These are phyloP conservation scores for Polia nebulosa DNA, from an alignment of 2,888 invertebrate genomes.

Conservation along the genomic window DNA sequence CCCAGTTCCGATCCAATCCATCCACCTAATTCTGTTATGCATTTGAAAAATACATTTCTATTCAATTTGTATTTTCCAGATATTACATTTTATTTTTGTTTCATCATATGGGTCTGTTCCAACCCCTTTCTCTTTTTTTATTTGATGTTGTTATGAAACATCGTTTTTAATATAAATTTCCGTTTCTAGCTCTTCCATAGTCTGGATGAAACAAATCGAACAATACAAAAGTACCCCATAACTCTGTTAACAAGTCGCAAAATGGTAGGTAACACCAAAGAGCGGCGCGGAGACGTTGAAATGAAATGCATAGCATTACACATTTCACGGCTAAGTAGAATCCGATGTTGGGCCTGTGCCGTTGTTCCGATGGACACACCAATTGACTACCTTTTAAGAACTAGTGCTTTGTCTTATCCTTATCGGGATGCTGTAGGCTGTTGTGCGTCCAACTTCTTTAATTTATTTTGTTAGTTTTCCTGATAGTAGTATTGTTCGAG, in stretches of 20 bases:
- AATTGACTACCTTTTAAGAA: slow-evolving; percentile 86
- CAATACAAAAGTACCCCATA: slow-evolving; percentile 27
- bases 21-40: slow-evolving; percentile 72
- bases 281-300: slow-evolving; percentile 70
- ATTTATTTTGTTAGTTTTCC: slow-evolving; percentile 57
- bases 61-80: slow-evolving; percentile 14
- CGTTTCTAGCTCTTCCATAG: background rate
- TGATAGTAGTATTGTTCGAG: slow-evolving; percentile 55
- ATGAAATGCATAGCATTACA: slow-evolving; percentile 78
- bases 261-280: slow-evolving; percentile 69
- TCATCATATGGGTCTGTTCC: background rate
- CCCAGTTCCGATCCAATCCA: slow-evolving; percentile 69
- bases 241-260: slow-evolving; percentile 44
- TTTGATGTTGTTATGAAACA: slow-evolving; percentile 1
- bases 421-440: slow-evolving; percentile 71
- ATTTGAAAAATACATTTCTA: slow-evolving; percentile 52
- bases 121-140: background rate
- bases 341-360: slow-evolving; percentile 80
- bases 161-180: background rate
- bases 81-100: slow-evolving; percentile 30
- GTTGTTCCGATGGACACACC: slow-evolving; percentile 72
- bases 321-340: slow-evolving; percentile 89
- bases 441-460: slow-evolving; percentile 64
- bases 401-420: slow-evolving; percentile 73
- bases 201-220: slow-evolving; percentile 6